These are phyloP conservation scores for Pogonomyrmex barbatus DNA, from an alignment of 1,140 invertebrate genomes.

Conservation along the genomic window DNA sequence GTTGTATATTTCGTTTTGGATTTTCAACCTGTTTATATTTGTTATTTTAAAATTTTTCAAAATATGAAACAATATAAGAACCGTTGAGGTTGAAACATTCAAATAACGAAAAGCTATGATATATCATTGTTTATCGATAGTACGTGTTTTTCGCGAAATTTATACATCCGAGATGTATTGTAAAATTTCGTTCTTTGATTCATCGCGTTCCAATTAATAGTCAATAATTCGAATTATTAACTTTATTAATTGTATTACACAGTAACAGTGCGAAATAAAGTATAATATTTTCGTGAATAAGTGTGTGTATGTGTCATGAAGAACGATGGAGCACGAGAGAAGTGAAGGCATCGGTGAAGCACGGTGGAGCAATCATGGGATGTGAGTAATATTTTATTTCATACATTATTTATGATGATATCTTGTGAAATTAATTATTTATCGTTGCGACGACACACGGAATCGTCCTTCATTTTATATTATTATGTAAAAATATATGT, in stretches of 20 bases:
- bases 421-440: background rate
- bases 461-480: background rate
- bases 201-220: background rate
- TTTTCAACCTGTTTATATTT: background rate
- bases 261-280: background rate
- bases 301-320: background rate
- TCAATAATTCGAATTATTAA: background rate
- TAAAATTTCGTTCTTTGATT: background rate
- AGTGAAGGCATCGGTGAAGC: background rate
- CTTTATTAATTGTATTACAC: background rate
- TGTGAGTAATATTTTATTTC: slow-evolving; percentile 5
- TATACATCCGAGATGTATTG: background rate
- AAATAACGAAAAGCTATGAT: background rate
- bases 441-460: background rate
- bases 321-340: background rate
- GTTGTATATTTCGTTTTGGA: background rate
- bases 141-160: background rate
- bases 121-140: background rate
- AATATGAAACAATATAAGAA: background rate
- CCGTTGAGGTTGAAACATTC: background rate
- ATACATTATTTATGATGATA: background rate
- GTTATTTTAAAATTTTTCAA: background rate
- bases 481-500: background rate
- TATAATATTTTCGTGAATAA: background rate
- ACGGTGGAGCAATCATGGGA: background rate